Evolutionary conservation across 2,888 invertebrate species (phyloP).

Genomic region (Proisotoma minuta): DNA sequence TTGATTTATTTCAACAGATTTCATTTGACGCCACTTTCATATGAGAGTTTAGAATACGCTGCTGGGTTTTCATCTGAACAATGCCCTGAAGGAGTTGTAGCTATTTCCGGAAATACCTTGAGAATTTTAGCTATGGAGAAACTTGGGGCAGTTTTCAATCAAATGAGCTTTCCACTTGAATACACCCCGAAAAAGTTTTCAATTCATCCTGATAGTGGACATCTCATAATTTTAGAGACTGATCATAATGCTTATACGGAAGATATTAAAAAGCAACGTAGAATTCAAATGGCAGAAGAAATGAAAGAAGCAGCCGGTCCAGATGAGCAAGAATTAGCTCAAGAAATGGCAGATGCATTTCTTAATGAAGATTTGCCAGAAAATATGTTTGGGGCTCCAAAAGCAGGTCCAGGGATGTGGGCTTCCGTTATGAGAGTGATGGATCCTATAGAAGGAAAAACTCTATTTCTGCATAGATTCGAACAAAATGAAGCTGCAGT

Average conservation of each 20-base stretch:
- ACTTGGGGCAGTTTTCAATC: conserved; percentile 96
- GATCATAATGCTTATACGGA: conserved; percentile 99
- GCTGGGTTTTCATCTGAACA: conserved; percentile 93
- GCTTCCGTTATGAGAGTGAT: conserved; percentile 83
- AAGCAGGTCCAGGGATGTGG: conserved; percentile 92
- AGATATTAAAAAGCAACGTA: conserved; percentile 85
- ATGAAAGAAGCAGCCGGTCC: conserved; percentile 96
- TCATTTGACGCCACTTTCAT: conserved; percentile 90
- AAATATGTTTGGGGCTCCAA: conserved; percentile 88
- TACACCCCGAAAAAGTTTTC: conserved; percentile 94
- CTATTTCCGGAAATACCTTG: conserved; percentile 94
- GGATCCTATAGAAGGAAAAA: conserved; percentile 75
- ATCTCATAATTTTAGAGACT: conserved; percentile 87
- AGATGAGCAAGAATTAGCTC: conserved; percentile 90
- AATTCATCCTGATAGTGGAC: conserved; percentile 83
- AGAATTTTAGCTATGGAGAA: conserved; percentile 97
- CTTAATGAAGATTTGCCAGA: conserved; percentile 91
- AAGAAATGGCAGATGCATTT: conserved; percentile 96
- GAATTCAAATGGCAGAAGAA: conserved; percentile 96
- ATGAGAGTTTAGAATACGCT: conserved; percentile 94
- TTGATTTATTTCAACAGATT: too few species aligned
- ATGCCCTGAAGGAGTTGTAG: conserved; percentile 98
- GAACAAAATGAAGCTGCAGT: conserved; percentile 96
- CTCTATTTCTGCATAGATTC: conserved; percentile 70
- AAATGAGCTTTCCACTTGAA: conserved; percentile 84